A percentile compares a stretch with the other conserved stretches of the same genome.
Evolutionary conservation across 1,140 invertebrate species (phyloP).

Genomic region (Macrocentrus cingulum): DNA sequence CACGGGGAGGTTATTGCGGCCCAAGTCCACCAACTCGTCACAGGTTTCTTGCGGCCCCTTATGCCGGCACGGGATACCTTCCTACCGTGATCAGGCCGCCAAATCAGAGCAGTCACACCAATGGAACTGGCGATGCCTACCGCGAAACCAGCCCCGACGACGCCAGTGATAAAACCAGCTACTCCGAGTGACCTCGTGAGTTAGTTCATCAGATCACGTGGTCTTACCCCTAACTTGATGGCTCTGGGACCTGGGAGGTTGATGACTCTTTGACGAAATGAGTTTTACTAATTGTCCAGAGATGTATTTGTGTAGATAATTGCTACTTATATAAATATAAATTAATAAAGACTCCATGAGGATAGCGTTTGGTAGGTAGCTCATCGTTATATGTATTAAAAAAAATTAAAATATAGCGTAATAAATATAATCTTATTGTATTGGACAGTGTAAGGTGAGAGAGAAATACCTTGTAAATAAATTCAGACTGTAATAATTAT

Average conservation of each 20-base stretch:
- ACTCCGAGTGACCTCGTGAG: constrained; percentile 53
- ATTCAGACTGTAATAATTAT: too few species aligned
- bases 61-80: constrained; percentile 77
- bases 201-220: constrained; percentile 31
- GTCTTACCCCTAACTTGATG: constrained; percentile 33
- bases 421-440: constrained; percentile 12
- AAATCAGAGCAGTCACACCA: constrained; percentile 48
- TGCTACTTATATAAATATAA: constrained; percentile 29
- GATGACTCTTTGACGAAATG: neutral
- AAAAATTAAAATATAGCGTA: neutral
- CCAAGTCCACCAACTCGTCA: constrained; percentile 61
- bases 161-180: constrained; percentile 54
- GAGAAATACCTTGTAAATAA: too few species aligned
- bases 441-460: too few species aligned
- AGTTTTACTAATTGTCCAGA: constrained; percentile 8
- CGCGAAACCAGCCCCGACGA: constrained; percentile 53
- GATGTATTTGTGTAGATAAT: constrained; percentile 31
- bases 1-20: constrained; percentile 55
- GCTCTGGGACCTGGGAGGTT: neutral
- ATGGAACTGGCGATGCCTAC: constrained; percentile 47
- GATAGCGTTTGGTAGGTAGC: constrained; percentile 35
- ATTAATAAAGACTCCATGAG: constrained; percentile 34
- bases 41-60: constrained; percentile 75
- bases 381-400: constrained; percentile 28
- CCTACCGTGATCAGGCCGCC: constrained; percentile 75